Base-by-base conservation (phyloP, 2,797 vertebrate species). In the Oreortyx pictus region DNA sequence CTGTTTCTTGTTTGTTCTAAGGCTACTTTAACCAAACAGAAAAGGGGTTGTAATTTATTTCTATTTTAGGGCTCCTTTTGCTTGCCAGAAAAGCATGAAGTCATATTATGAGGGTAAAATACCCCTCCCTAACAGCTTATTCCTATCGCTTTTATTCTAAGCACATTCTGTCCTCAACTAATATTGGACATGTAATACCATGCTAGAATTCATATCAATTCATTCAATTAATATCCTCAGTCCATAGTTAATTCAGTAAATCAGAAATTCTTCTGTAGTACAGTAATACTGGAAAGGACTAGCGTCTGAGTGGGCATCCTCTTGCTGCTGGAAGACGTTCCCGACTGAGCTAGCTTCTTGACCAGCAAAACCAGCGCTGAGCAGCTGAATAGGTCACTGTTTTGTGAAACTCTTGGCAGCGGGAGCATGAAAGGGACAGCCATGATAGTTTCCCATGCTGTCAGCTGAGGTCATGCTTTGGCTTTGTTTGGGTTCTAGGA, bases 1-100 rank as follows among this genome's bases (percentile, higher is more conserved):
- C 66, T 88, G 25, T 89, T 92, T 95, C 71, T 88, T 62, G 67
- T 81, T 94, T 95, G 56, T 92, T 92, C 73, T 88, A 86, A 82
- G 54, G 20, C 64, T 46, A 39, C 64, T 77, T 93, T 50, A 86
- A 87, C 57, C 52, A 83, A 93, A 76, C 41, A 88, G 61, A 95
- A 89, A 84, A 88, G 20, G 37, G 29, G 3, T 35, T 86, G 49
- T 89, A 79, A 74, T 92, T 70, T 88, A 46, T 82, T 93, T 83
- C 41, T 92, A 23, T 91, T 91, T 95, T 89, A 92, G 89, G 80
- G 33, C 33, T 88, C 52, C 11, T 35, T 84, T 74, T 77, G 23
- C 23, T 81, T 95, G 41, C 71, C 74, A 89, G 56, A 66, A 52
- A 78, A 73, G 37, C 70, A 27, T 25, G 73, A 92, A 92, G 20